Percentiles rank a stretch among this genome's conserved stretches.
Evolutionary conservation across 2,113 vertebrate species (phyloP).

Genomic region (Chlamydotis undulata): DNA sequence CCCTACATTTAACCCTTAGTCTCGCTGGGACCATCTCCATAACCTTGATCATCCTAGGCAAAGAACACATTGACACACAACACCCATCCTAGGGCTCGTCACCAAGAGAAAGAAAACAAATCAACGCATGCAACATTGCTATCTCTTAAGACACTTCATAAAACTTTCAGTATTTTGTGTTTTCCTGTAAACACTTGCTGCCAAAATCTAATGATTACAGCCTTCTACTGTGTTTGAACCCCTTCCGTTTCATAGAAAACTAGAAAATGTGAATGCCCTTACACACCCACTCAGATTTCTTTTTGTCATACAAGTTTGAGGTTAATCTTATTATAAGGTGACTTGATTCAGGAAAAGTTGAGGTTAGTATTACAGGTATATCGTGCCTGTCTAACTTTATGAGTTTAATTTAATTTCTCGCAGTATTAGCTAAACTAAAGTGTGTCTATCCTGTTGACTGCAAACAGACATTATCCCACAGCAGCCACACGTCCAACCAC

Average conservation of each 20-base stretch:
- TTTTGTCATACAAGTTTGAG: not conserved
- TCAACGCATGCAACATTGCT: accelerated
- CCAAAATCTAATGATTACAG: not conserved
- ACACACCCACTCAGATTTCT: not conserved
- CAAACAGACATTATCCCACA: not conserved
- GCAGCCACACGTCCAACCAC: not conserved
- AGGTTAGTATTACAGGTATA: not conserved
- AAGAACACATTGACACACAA: not conserved
- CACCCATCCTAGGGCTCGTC: not conserved
- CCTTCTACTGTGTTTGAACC: not conserved
- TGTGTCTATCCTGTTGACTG: not conserved
- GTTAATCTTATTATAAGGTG: not conserved
- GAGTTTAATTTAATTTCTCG: not conserved
- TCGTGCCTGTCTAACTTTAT: not conserved
- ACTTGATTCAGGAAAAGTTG: not conserved
- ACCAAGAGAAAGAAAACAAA: not conserved
- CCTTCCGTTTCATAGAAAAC: not conserved
- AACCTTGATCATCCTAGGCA: not conserved
- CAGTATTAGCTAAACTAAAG: not conserved
- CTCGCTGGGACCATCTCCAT: not conserved
- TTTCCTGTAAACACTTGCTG: not conserved
- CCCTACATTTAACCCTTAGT: not conserved
- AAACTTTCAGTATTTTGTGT: not conserved
- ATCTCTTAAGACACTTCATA: not conserved
- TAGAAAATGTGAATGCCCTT: not conserved